A percentile compares a stretch with the other conserved stretches of the same genome.
Evolutionary conservation across 2,888 invertebrate genomes (phyloP).

Genomic region (Diadegma fenestrale): DNA sequence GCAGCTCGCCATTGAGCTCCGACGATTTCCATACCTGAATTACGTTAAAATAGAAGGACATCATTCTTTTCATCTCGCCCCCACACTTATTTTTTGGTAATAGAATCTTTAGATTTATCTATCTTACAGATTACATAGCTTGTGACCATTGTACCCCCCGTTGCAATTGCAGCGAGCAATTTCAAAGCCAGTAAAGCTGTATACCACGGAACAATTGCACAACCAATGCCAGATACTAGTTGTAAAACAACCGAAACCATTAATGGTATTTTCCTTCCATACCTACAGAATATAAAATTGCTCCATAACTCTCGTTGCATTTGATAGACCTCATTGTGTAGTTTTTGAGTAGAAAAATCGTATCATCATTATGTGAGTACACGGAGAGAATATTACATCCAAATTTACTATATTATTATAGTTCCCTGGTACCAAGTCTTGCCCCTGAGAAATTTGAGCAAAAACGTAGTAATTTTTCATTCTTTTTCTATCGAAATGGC

Average conservation of each 20-base stretch:
- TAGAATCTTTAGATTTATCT: background rate
- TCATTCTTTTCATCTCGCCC: background rate
- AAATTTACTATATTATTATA: too few relatives aligned
- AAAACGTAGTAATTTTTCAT: too few relatives aligned
- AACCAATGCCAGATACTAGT: slow-evolving; percentile 89
- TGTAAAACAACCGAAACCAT: slow-evolving; percentile 91
- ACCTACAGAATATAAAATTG: slow-evolving; percentile 86
- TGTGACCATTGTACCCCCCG: slow-evolving; percentile 94
- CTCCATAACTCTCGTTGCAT: background rate
- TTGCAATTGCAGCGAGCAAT: slow-evolving; percentile 91
- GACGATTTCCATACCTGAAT: slow-evolving; percentile 85
- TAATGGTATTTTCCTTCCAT: slow-evolving; percentile 91
- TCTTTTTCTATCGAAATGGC: too few relatives aligned
- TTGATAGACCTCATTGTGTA: background rate
- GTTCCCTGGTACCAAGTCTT: too few relatives aligned
- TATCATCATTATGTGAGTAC: background rate
- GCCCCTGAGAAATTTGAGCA: too few relatives aligned
- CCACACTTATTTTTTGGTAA: background rate
- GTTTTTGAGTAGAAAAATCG: background rate
- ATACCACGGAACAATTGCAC: slow-evolving; percentile 90
- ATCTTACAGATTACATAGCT: slow-evolving; percentile 86
- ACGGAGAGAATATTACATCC: too few relatives aligned
- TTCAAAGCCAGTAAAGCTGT: slow-evolving; percentile 88
- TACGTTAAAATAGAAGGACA: background rate
- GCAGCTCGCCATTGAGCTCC: slow-evolving; percentile 86